Evolutionary conservation across 1,140 invertebrate species (phyloP).

Genomic region (Drosophila mauritiana): DNA sequence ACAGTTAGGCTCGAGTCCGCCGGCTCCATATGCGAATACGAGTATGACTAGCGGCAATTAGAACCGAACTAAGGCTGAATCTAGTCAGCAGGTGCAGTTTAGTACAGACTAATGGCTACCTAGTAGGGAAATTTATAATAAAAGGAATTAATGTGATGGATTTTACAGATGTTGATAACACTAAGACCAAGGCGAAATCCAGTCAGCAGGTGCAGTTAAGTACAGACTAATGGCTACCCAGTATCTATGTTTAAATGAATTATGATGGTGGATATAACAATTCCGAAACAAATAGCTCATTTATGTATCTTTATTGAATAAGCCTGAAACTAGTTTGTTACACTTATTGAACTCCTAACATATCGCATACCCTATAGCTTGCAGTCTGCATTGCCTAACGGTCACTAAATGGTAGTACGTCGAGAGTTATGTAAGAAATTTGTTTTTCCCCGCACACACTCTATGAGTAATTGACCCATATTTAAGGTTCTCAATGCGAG

Average conservation of each 20-base stretch:
- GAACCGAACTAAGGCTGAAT: slow-evolving; percentile 19
- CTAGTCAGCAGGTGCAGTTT: background rate
- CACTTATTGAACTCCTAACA: background rate
- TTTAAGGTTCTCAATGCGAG: slow-evolving; percentile 58
- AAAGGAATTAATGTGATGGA: too few species aligned
- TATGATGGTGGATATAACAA: too few species aligned
- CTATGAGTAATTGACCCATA: slow-evolving; percentile 59
- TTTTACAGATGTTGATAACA: too few species aligned
- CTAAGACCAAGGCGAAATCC: background rate
- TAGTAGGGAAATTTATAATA: background rate
- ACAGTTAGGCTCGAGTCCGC: slow-evolving; percentile 41
- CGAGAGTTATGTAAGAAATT: slow-evolving; percentile 60
- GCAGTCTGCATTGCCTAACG: slow-evolving; percentile 14
- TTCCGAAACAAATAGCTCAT: too few species aligned
- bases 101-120: slow-evolving; percentile 2
- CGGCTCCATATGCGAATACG: slow-evolving; percentile 13
- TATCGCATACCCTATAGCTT: background rate
- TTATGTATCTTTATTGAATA: too few species aligned
- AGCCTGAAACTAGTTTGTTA: too few species aligned
- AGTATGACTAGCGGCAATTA: slow-evolving; percentile 48
- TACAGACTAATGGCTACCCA: background rate
- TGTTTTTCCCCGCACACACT: slow-evolving; percentile 8
- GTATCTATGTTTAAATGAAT: too few species aligned
- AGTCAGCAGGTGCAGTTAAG: background rate
- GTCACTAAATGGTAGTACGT: slow-evolving; percentile 44